phyloP scores from a whole-genome alignment of 2,113 vertebrate species.

The Acrocephalus kingi region DNA sequence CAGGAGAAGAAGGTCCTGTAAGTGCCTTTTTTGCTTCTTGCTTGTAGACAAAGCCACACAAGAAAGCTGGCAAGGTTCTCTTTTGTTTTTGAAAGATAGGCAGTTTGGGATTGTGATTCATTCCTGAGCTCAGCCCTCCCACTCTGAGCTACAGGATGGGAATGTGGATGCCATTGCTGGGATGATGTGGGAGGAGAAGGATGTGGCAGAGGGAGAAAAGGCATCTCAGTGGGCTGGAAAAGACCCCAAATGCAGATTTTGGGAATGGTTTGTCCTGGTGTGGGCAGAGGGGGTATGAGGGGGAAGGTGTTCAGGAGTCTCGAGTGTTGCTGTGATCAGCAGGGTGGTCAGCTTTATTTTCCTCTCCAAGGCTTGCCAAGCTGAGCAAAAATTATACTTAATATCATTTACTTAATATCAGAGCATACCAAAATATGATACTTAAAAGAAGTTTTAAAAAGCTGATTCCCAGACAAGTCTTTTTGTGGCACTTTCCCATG shows the following conservation, averaged over 20 bases:
- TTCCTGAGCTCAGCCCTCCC: background rate
- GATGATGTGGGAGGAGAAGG: accelerated
- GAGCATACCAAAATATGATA: background rate
- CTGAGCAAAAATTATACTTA: too few species aligned
- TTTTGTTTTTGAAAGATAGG: background rate
- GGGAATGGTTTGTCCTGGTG: background rate
- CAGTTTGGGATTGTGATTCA: background rate
- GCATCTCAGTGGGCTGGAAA: background rate
- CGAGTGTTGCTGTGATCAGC: background rate
- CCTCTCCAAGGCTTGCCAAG: accelerated
- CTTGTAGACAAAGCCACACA: background rate
- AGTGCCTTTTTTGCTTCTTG: constrained; percentile 14
- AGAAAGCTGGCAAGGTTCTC: background rate
- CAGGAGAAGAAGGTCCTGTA: background rate
- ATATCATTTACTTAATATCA: too few species aligned
- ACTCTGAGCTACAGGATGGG: accelerated
- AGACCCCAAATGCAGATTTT: background rate
- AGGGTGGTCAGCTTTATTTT: background rate
- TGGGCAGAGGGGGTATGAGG: background rate
- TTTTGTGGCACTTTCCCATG: background rate
- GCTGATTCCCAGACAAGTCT: background rate
- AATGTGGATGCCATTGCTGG: background rate
- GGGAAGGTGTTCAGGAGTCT: background rate
- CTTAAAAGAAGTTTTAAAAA: background rate
- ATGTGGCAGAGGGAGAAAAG: background rate